phyloP scores from a whole-genome alignment of 2,888 invertebrate genomes.

The Prosapia bicincta region DNA sequence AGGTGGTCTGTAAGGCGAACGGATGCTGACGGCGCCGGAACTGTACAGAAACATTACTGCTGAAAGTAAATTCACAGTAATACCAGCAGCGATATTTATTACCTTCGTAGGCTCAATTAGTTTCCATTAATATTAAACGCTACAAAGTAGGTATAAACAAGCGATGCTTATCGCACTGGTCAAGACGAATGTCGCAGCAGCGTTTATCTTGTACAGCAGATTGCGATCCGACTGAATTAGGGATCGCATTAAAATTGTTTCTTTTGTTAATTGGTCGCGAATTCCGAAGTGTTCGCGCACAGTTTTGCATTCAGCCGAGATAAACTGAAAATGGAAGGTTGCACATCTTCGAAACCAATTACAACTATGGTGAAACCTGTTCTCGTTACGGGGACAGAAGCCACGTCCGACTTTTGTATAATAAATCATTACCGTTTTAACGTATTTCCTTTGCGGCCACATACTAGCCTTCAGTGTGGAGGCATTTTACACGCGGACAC shows the following conservation, averaged over 20 bases:
- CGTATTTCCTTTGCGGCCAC: neutral
- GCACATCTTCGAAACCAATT: neutral
- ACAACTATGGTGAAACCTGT: neutral
- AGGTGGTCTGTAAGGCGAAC: too few species aligned
- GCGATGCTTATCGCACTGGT: neutral
- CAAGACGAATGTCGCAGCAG: neutral
- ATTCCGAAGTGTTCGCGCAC: neutral
- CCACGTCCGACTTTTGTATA: neutral
- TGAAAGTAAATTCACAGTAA: neutral
- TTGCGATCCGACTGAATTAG: neutral
- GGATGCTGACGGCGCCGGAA: too few species aligned
- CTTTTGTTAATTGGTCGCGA: neutral
- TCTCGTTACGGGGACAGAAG: neutral
- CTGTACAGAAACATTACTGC: neutral
- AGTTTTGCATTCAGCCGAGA: constrained; percentile 2
- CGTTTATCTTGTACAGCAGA: neutral
- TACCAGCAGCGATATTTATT: neutral
- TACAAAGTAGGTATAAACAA: neutral
- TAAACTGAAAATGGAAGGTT: neutral
- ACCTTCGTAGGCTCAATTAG: neutral
- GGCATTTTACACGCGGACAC: neutral
- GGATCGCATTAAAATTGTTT: neutral
- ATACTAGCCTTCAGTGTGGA: neutral
- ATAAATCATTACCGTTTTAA: neutral
- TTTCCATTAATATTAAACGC: neutral